Evolutionary conservation across 92 coral and sea anemone genomes (phyloP), one percentile per base, ranked within the genome.

Genomic region (Pocillopora meandrina): DNA sequence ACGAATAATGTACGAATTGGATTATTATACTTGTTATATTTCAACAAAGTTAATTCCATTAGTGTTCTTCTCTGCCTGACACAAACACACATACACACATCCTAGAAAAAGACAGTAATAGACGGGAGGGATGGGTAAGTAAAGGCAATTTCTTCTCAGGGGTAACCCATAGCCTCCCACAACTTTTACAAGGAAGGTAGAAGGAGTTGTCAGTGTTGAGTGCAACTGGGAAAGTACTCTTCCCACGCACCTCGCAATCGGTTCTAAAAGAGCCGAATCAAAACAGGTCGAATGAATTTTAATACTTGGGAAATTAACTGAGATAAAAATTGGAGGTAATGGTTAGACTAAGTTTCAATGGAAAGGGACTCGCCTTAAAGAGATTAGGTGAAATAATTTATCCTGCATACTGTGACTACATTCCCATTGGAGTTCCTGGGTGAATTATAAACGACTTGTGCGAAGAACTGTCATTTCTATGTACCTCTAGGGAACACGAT

Each of bases 1-100:
- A 79, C n/a, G 64, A 65, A 79, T 77, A 79, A 49, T 55, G 74
- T 66, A 66, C 74, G 83, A 79, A 79, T 31, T 71, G 83, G 83
- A 31, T 31, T 66, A 79, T 23, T 52, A 79, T 42, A 79, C 63
- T 66, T 15, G 74, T 17, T 31, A 49, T 63, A 11, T 9, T 52
- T 12, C 73, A 15, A 12, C 61, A 21, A 71, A 65, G 83, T 67
- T 74, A 65, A 79, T 79, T 67, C 83, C 83, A 79, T 31, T 5
- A 6, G 49, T 23, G 72, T 23, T 16, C 57, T 16, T 35, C 47
- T 6, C 70, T 65, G 70, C 21, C 56, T 26, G 31, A 26, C 31
- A 26, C 31, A 26, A 26, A 26, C 23, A 8, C 2, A 7, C 4
- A 68, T 31, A 33, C 15, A 36, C 17, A 36, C 12, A 26, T 26